Conservation (phyloP, 1,140 invertebrate species). For the Stegodyphus mimosarum region DNA sequence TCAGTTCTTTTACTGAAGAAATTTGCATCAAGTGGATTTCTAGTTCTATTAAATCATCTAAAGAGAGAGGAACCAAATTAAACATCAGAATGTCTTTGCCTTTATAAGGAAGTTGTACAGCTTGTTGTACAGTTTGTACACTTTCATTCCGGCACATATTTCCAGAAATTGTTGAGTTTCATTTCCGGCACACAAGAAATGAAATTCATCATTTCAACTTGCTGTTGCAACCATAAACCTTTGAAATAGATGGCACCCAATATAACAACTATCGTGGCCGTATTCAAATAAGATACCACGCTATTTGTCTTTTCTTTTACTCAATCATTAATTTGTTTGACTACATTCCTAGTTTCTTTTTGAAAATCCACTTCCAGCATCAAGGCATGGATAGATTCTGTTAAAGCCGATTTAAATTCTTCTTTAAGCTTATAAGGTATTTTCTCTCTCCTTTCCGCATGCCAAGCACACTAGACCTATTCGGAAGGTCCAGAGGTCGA, state of each 20-base stretch:
- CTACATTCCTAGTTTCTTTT: constrained; percentile 65
- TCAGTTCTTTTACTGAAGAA: neutral
- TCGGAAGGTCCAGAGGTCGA: no score
- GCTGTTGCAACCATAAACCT: constrained; percentile 76
- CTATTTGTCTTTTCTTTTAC: constrained; percentile 74
- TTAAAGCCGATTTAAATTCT: no score
- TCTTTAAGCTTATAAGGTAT: no score
- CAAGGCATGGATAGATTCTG: neutral
- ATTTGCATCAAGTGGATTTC: neutral
- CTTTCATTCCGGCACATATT: no score
- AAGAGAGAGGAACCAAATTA: constrained; percentile 64
- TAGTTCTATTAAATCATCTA: neutral
- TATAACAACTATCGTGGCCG: constrained; percentile 75
- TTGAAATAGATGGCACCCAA: constrained; percentile 84
- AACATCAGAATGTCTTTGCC: constrained; percentile 66
- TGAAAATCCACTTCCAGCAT: neutral
- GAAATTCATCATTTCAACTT: constrained; percentile 38
- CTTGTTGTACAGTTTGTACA: no score
- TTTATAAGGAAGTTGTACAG: constrained; percentile 75
- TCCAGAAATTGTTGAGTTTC: no score
- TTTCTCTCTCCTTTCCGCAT: no score
- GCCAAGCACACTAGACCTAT: no score
- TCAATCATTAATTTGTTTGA: constrained; percentile 76
- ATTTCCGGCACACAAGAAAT: neutral
- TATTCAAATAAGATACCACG: constrained; percentile 71